Percentiles rank a stretch among this genome's conserved stretches.
Conservation (phyloP, 2,113 vertebrate genomes). For the Brachypodius melanocephalos region DNA sequence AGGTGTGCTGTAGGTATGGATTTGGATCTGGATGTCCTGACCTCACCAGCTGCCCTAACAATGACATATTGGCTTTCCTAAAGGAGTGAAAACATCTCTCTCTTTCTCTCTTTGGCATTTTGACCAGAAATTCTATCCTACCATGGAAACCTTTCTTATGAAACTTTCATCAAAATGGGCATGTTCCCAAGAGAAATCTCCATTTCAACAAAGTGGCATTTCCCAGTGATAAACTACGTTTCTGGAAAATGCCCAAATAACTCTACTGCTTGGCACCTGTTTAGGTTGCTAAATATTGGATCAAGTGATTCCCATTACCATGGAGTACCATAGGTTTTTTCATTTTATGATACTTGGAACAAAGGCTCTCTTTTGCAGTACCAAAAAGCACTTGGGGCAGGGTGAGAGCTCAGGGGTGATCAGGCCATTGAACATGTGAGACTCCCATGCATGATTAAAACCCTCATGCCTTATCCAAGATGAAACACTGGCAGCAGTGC, state of each 20-base stretch:
- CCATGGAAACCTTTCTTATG: neutral
- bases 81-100: neutral
- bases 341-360: neutral
- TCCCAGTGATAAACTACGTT: neutral
- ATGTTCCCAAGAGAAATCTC: neutral
- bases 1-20: neutral
- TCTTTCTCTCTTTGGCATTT: neutral
- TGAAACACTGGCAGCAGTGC: neutral
- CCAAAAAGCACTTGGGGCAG: neutral
- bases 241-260: constrained; percentile 28
- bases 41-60: neutral
- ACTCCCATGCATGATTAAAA: neutral
- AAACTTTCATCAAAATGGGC: constrained; percentile 28
- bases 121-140: constrained; percentile 24
- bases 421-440: neutral
- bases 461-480: neutral
- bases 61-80: neutral
- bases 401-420: neutral
- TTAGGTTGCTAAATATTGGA: constrained; percentile 33
- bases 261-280: constrained; percentile 2
- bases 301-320: neutral
- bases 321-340: neutral
- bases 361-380: neutral
- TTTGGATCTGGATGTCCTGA: neutral
- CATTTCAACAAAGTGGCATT: constrained; percentile 6